Base-by-base conservation (phyloP, 2,888 invertebrate genomes). In the Drosophila buzzatii region DNA sequence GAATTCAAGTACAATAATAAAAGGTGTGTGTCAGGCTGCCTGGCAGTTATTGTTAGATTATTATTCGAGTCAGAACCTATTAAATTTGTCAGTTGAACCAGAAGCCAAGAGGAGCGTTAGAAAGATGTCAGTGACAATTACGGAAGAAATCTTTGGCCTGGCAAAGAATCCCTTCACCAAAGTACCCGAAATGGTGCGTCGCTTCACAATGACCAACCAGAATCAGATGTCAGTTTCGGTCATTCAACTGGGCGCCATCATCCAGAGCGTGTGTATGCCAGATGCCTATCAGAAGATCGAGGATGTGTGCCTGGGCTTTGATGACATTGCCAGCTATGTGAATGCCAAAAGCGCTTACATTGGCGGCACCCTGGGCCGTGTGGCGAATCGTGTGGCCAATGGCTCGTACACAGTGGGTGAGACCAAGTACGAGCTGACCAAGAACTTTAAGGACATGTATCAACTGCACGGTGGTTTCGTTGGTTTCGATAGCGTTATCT, bases 361-460 rank as follows among this genome's bases (percentile, higher is more conserved):
- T 89, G 99, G 99, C 2, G 96, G 96, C 0, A 96, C 97, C 0
- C 94, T 98, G 65, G 99, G 99, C 1, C 95, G 98, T 59, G 97
- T 97, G 39, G 97, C 97, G 0, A 98, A 98, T 92, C 94, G 96
- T 49, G 96, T 98, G 73, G 95, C 94, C 0, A 95, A 95, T 35
- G 97, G 95, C 0, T 94, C 94, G 70, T 96, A 98, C 90, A 92
- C 91, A 1, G 93, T 98, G 3, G 95, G 95, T 59, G 96, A 95
- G 1, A 93, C 94, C 47, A 94, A 94, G 57, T 96, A 96, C 91
- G 94, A 95, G 81, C 93, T 98, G 14, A 94, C 95, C 0, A 94
- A 94, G 53, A 99, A 99, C 92, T 94, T 94, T 63, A 95, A 95
- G 0, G 94, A 95, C 9, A 95, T 95, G 74, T 93, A 95, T 85